Evolutionary conservation across 2,888 invertebrate genomes (phyloP), one percentile per base, ranked within the genome.

Genomic region (Synanthedon myopaeformis): DNA sequence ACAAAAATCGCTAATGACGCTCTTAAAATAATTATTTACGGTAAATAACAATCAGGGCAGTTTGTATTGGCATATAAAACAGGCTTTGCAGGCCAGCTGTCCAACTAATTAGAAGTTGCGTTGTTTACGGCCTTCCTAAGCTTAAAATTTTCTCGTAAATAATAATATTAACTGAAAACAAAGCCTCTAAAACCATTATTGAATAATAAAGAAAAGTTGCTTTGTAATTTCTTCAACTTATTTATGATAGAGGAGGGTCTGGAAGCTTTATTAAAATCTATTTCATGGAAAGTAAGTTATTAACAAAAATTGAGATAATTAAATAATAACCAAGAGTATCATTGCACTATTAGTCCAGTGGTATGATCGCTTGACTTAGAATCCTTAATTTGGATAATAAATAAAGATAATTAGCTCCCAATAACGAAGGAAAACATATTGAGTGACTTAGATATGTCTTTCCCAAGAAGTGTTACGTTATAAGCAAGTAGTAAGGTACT

Each of bases 91-190:
- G 51, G 55, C 55, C 57, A 57, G 54, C 56, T 58, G 51, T 56
- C 57, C 54, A 57, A 61, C 56, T 58, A 62, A 61, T 62, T 59
- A 59, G 56, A 59, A 61, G 58, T 59, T 61, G 53, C 58, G 59
- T 62, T 62, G 61, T 49, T 49, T 49, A 49, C 49, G 49, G 4
- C 19, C 19, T 49, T 49, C 49, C 49, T 49, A 49, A 49, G 49
- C 49, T 17, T 17, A 55, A 58, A 62, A 59, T 58, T 59, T 55
- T 53, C 56, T 55, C 57, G 57, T 59, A 59, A 58, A 63, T 57
- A 56, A 53, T 57, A 53, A 53, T 61, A 61, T 60, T 60, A 61
- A 59, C 61, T 59, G 58, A 58, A 58, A 58, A 49, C 58, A 55
- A 58, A 55, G 57, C 49, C 55, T 48, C 51, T 41, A 51, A 51